These are phyloP conservation scores for Thecocarcelia acutangulata DNA, from an alignment of 2,888 invertebrate genomes.

Conservation along the genomic window DNA sequence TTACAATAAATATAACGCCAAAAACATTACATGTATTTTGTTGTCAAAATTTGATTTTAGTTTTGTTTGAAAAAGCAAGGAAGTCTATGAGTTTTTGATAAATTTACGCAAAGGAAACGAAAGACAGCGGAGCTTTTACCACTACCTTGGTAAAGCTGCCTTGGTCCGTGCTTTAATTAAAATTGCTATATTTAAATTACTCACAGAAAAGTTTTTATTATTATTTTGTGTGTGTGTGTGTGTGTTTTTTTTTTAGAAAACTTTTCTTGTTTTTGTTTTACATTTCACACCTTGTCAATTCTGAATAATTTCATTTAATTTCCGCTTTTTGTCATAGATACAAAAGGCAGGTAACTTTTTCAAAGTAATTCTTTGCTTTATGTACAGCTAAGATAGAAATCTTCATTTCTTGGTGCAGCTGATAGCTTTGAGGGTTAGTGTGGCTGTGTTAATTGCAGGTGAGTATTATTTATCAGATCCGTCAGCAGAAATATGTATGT, in stretches of 20 bases:
- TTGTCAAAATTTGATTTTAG: too few relatives aligned
- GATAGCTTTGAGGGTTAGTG: background rate
- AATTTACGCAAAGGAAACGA: too few relatives aligned
- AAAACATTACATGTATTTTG: too few relatives aligned
- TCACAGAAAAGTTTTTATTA: too few relatives aligned
- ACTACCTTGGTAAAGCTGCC: too few relatives aligned
- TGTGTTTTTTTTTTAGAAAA: too few relatives aligned
- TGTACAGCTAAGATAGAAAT: background rate
- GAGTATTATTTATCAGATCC: conserved; percentile 10
- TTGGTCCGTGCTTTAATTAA: background rate
- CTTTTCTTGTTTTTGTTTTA: conserved; percentile 21
- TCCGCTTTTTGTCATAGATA: conserved; percentile 12
- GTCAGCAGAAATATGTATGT: background rate
- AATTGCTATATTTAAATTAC: background rate
- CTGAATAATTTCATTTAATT: conserved; percentile 44
- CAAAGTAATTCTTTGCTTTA: background rate
- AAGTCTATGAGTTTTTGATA: too few relatives aligned
- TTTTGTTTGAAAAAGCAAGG: too few relatives aligned
- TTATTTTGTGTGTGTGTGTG: too few relatives aligned
- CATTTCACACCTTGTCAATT: conserved; percentile 45
- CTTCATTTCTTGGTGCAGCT: background rate
- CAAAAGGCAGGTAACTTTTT: conserved; percentile 32
- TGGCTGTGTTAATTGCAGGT: background rate
- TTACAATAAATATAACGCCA: too few relatives aligned
- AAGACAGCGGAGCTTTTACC: too few relatives aligned